phyloP scores from a whole-genome alignment of 2,797 vertebrate genomes.

The Acomys russatus region DNA sequence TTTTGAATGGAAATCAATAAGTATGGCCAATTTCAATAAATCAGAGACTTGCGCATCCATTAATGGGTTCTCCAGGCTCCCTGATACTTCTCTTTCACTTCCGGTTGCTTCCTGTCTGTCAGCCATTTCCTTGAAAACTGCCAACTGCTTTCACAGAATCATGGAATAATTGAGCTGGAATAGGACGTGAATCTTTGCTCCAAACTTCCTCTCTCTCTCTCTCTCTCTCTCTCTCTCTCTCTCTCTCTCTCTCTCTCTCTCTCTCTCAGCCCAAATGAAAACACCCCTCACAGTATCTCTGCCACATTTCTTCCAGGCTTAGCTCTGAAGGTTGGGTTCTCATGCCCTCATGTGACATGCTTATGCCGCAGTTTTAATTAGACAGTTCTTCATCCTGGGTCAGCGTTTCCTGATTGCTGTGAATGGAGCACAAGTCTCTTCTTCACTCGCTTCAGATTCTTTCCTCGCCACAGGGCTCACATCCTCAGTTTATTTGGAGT shows the following conservation, averaged over 20 bases:
- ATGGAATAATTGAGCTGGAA: background rate
- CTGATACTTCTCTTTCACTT: slow-evolving; percentile 19
- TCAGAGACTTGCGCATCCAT: slow-evolving; percentile 11
- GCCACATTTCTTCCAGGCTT: background rate
- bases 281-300: background rate
- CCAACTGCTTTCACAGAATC: slow-evolving; percentile 31
- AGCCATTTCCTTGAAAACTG: slow-evolving; percentile 42
- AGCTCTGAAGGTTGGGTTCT: background rate
- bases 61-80: background rate
- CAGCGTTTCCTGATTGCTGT: background rate
- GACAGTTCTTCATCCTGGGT: background rate
- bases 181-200: background rate
- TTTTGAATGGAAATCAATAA: slow-evolving; percentile 59
- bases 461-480: background rate
- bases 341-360: background rate
- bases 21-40: slow-evolving; percentile 64
- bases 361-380: background rate
- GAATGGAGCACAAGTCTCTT: background rate
- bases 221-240: too few relatives aligned
- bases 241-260: background rate
- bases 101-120: slow-evolving; percentile 9
- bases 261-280: background rate
- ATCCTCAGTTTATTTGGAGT: background rate
- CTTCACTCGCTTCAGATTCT: background rate
- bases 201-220: background rate